A percentile compares a stretch with the other conserved stretches of the same genome.
These are phyloP conservation scores for Hypomecis atomaria DNA, from an alignment of 2,888 invertebrate genomes.

Conservation along the genomic window DNA sequence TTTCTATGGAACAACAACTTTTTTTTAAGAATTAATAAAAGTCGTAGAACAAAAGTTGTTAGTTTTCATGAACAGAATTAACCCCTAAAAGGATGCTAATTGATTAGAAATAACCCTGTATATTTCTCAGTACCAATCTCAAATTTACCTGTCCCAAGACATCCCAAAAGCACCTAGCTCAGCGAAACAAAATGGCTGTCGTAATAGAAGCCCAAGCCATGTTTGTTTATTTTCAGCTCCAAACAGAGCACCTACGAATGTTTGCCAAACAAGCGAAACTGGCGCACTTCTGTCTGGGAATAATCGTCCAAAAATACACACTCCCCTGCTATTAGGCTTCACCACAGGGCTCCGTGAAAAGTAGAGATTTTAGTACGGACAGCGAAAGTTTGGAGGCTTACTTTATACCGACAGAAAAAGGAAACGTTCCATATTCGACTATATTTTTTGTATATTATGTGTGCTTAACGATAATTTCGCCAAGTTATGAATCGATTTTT, in stretches of 20 bases:
- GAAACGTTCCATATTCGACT: too few relatives aligned
- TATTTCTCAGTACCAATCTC: too few relatives aligned
- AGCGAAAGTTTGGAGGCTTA: not conserved
- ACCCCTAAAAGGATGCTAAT: too few relatives aligned
- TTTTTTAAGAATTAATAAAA: too few relatives aligned
- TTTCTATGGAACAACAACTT: too few relatives aligned
- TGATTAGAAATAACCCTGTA: too few relatives aligned
- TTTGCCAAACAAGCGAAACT: constrained; percentile 11
- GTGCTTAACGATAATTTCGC: too few relatives aligned
- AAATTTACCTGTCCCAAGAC: not conserved
- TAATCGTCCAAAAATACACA: constrained; percentile 19
- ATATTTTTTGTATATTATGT: too few relatives aligned
- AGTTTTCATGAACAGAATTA: too few relatives aligned
- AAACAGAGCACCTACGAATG: constrained; percentile 14
- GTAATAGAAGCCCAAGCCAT: constrained; percentile 2
- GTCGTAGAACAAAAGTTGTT: too few relatives aligned
- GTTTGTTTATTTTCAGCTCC: constrained; percentile 12
- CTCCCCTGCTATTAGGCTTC: constrained; percentile 12
- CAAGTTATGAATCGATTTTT: too few relatives aligned
- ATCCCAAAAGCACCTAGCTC: not conserved
- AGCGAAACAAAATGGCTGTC: constrained; percentile 9
- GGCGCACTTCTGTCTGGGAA: constrained; percentile 9
- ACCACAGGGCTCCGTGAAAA: not conserved
- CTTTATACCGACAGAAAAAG: too few relatives aligned
- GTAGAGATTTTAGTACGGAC: not conserved